These are phyloP conservation scores for Scortum barcoo DNA, from an alignment of 2,113 vertebrate species.

Conservation along the genomic window DNA sequence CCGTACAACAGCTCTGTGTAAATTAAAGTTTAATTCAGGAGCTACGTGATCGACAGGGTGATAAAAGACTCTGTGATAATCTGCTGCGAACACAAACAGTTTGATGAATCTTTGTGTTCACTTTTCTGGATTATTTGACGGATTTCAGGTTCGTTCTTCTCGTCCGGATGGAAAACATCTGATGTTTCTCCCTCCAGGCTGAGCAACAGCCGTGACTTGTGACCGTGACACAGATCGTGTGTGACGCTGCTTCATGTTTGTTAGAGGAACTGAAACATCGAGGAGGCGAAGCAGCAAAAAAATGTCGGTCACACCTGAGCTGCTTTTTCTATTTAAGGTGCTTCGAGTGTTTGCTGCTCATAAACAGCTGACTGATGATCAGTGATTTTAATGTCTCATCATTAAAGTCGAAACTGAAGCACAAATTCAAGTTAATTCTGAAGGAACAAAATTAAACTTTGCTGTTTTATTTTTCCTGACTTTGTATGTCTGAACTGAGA, in stretches of 20 bases:
- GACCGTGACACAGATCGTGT: not conserved
- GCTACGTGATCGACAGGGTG: not conserved
- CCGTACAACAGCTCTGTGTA: too few species aligned
- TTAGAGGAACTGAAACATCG: slow-evolving; percentile 10
- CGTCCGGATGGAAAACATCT: not conserved
- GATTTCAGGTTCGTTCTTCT: too few species aligned
- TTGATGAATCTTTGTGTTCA: not conserved
- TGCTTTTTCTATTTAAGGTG: too few species aligned
- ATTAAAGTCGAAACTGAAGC: too few species aligned
- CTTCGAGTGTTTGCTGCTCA: too few species aligned
- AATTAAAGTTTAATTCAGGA: too few species aligned
- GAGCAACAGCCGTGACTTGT: slow-evolving; percentile 17
- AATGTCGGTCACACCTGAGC: not conserved
- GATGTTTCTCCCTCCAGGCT: not conserved
- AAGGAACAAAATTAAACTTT: too few species aligned
- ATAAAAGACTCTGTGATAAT: too few species aligned
- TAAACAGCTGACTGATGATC: not conserved
- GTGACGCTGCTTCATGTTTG: not conserved
- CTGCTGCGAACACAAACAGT: not conserved
- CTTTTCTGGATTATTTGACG: not conserved
- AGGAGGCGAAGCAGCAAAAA: not conserved
- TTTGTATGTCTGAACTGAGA: not conserved
- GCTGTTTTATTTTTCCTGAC: too few species aligned
- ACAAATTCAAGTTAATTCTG: too few species aligned
- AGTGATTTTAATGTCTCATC: too few species aligned